Evolutionary conservation across 2,888 invertebrate species (phyloP), one percentile per base, ranked within the genome.

Genomic region (Epiperipatus broadwayi): DNA sequence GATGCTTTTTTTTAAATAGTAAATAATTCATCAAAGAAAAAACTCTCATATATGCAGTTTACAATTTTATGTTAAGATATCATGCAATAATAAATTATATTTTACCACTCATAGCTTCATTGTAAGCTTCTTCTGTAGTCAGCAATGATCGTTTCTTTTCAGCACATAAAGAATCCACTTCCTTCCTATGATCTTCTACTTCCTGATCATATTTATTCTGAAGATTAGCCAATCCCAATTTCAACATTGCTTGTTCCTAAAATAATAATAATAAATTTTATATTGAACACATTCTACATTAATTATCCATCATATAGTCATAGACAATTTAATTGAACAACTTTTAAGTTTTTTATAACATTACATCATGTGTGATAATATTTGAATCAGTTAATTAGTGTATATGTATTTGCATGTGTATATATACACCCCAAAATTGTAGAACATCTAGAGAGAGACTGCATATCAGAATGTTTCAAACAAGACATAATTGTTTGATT

Each of bases 81-180:
- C 22, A 3, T 10, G n/a, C n/a, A n/a, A 19, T 10, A 37, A 35
- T 20, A 12, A 28, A 22, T 22, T 7, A 14, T 25, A 21, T 39
- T 47, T 50, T 58, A 83, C 83, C 78, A 72, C 85, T 85, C 43
- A 83, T 83, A 52, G 80, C 78, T 64, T 87, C 85, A 56, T 83
- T 64, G 61, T 84, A 87, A 36, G 85, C 84, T 61, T 89, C 87
- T 58, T 60, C 59, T 4, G 53, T 54, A 2, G 57, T 54, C 39
- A 50, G 47, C 19, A 56, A 47, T 4, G 56, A 50, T 32, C 51
- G 50, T 37, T 53, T 55, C 42, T 55, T 54, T 43, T 59, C 57
- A 12, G 55, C 53, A 37, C 55, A 55, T 41, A 58, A 52, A 30
- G 50, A 49, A 10, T 53, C 52, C 3, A 58, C 49, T 2, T 57